Base-by-base conservation (phyloP, 2,888 invertebrate species). In the Punctoribates punctum region DNA sequence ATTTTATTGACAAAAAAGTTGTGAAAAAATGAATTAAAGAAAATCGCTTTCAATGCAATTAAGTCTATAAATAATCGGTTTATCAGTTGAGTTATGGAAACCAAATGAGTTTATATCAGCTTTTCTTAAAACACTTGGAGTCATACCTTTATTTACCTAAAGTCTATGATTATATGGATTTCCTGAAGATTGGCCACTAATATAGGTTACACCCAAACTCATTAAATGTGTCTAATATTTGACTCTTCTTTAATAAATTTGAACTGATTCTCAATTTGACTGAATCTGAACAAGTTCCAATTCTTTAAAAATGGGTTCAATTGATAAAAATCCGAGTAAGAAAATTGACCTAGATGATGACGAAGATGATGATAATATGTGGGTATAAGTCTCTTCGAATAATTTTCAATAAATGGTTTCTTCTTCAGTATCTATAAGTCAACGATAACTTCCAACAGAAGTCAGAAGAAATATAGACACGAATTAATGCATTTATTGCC, bases 401-500 rank as follows among this genome's bases (percentile, higher is more conserved):
- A 27, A 29, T 6, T 27, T 15, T 29, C 27, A 25, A 62, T 62
- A 34, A n/a, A 60, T 60, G 5, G 3, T 67, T 60, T 1, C 4
- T 25, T 38, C 8, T 15, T 42, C 11, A 70, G 70, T 20, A 46
- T 70, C 0, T 70, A 70, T 70, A 70, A 70, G 46, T 70, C 70
- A n/a, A 70, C 70, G 70, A 70, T 42, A 5, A 70, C 70, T 46
- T 46, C 70, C 1, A 38, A 23, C n/a, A 46, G 29, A 70, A 25
- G n/a, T 6, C 1, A 5, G 3, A 67, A 67, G 74, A 67, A 72
- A 51, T 75, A 75, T 17, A 48, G 27, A 62, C 42, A 75, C 46
- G 75, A 75, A 57, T 34, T 75, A 27, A 38, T 72, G 25, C 72
- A 75, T 70, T 65, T 75, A 23, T 20, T 75, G 20, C 75, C 75